Base-by-base conservation (phyloP, 2,113 vertebrate genomes). In the Mirounga angustirostris region DNA sequence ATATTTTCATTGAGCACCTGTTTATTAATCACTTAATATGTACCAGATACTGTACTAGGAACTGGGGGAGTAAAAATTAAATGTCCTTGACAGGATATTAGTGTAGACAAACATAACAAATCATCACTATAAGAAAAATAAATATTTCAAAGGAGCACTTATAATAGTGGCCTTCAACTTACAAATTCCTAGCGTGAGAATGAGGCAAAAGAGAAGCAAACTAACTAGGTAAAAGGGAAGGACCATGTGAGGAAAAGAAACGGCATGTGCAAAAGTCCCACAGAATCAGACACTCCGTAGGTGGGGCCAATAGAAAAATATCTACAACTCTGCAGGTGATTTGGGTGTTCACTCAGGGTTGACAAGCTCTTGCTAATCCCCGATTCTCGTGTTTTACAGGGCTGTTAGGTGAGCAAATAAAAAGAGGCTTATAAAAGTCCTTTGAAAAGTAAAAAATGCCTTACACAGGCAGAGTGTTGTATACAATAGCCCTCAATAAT, bases 241-340 rank as follows among this genome's bases (percentile, higher is more conserved):
- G 9, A 7, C 4, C 16, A 1, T 58, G 52, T 26, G n/a, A 40
- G 0, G 22, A 43, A 76, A 67, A 81, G 46, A 30, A 24, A 18
- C 0, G 13, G 2, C 19, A 7, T 0, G 5, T 8, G 13, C 22
- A 22, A 4, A 71, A 19, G 4, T 26, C 14, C 13, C 58, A 36
- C 13, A 6, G 22, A 52, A 5, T 43, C 83, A 15, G 11, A 12
- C 15, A 14, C 18, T 33, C 28, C 1, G 2, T 4, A 26, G 33
- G 50, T 21, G 4, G 43, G 30, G 2, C 43, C 13, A 2, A 30
- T 1, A 33, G 5, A 18, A 2, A 15, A 19, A 21, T 7, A 30
- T 11, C 46, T 82, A 11, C 14, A 40, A 46, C 56, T 22, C 28
- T 33, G 2, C 10, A 43, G 40, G 67, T 26, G 21, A 69, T 30